Evolutionary conservation across 2,888 invertebrate genomes (phyloP), one percentile per base, ranked within the genome.

Genomic region (Melanophora roralis): DNA sequence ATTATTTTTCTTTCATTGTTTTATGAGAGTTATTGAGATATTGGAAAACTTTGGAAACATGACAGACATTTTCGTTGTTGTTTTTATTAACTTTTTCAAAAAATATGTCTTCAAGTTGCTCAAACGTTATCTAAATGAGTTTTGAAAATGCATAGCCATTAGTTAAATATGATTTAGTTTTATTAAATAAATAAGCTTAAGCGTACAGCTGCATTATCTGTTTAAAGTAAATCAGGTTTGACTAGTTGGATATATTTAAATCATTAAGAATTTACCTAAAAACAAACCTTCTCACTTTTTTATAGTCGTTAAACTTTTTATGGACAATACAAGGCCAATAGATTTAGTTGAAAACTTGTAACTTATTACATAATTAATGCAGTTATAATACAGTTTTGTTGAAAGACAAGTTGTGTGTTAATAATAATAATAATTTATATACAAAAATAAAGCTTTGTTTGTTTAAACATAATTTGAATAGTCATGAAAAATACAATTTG

Each of bases 321-420:
- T 2, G 19, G 21, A 16, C 49, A 21, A 5, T 8, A 73, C 72
- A 76, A 80, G 76, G 68, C 72, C 76, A 76, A 40, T 68, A 32
- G 23, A 68, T 64, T 36, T 43, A 57, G 72, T 51, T 51, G 21
- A 4, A 32, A 49, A 23, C 2, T 16, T 55, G 57, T 64, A 64
- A 65, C 57, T 69, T 47, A 76, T 69, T 55, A 47, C 55, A 51
- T 49, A 49, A 49, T 43, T 60, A 55, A 55, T 49, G 38, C 19
- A 51, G 19, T n/a, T n/a, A n/a, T n/a, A n/a, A 67, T 60, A 62
- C 36, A 27, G 27, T 6, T 21, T n/a, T 34, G 45, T 69, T 60
- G 55, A 47, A 68, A 62, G 60, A 55, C 64, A 62, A 60, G n/a
- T 34, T n/a, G 36, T 27, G 14, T 40, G 51, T 69, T 47, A 8